Percentiles rank a stretch among this genome's conserved stretches.
These are phyloP conservation scores for Cosmia pyralina DNA, from an alignment of 2,888 invertebrate species.

Conservation along the genomic window DNA sequence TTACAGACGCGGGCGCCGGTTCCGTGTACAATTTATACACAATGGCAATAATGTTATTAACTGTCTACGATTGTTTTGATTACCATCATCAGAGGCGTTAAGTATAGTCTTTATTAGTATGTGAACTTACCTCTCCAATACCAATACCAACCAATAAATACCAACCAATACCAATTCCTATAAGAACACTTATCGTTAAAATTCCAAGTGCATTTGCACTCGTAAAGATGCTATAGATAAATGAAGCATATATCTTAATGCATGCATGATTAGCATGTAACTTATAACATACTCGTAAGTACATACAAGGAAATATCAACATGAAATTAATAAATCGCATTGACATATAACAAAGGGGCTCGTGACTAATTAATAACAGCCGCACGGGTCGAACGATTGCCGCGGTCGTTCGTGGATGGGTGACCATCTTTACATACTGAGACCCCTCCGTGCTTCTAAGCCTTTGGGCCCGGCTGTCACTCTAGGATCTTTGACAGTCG, in stretches of 20 bases:
- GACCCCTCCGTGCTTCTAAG: too few relatives aligned
- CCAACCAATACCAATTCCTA: too few relatives aligned
- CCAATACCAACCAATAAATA: too few relatives aligned
- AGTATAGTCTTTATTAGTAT: conserved; percentile 28
- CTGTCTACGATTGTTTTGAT: conserved; percentile 11
- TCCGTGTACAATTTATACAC: conserved; percentile 14
- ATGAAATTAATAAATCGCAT: conserved; percentile 2
- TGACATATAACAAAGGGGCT: not conserved
- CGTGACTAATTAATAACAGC: too few relatives aligned
- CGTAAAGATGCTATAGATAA: conserved; percentile 1
- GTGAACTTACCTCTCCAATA: conserved; percentile 6
- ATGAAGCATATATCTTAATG: not conserved
- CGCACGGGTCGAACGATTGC: too few relatives aligned
- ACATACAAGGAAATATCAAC: too few relatives aligned
- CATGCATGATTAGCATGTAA: not conserved
- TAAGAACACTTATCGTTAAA: not conserved
- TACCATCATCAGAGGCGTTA: conserved; percentile 1
- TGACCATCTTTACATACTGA: too few relatives aligned
- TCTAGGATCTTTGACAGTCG: too few relatives aligned
- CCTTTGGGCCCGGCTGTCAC: too few relatives aligned
- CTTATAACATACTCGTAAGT: too few relatives aligned
- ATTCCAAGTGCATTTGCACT: not conserved
- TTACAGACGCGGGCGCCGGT: conserved; percentile 38
- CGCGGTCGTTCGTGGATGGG: too few relatives aligned
- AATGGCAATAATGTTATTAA: conserved; percentile 7